Conservation (phyloP, 2,113 vertebrate genomes). For the Echinops telfairi region DNA sequence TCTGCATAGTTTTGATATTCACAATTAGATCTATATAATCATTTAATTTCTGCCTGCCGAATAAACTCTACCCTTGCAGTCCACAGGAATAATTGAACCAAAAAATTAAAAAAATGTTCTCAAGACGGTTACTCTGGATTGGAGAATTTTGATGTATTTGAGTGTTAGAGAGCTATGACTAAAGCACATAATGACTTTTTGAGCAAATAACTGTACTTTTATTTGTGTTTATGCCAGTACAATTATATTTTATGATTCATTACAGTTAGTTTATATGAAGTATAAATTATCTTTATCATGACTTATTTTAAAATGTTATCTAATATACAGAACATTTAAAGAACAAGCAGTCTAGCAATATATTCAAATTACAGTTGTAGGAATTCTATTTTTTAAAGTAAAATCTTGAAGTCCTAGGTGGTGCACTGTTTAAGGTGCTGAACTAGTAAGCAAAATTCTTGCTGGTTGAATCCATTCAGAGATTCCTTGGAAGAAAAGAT, state of each 20-base stretch:
- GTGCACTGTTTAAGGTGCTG: too few relatives aligned
- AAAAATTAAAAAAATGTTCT: neutral
- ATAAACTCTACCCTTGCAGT: neutral
- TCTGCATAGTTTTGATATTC: constrained; percentile 1
- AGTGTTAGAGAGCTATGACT: neutral
- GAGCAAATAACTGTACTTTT: neutral
- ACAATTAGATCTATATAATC: constrained; percentile 10
- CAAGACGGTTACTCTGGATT: neutral
- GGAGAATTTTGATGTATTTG: constrained; percentile 1
- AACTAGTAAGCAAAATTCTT: too few relatives aligned
- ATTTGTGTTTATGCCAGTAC: neutral
- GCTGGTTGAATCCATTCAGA: too few relatives aligned
- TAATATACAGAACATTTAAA: neutral
- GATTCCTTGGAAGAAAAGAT: too few relatives aligned
- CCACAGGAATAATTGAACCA: neutral
- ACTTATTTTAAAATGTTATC: neutral
- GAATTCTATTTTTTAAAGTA: too few relatives aligned
- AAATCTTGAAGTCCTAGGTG: too few relatives aligned
- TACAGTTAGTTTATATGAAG: neutral
- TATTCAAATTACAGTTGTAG: neutral
- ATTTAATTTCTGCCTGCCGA: constrained; percentile 44
- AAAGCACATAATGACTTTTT: neutral
- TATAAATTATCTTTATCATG: neutral
- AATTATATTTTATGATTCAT: neutral
- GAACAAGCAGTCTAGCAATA: neutral